These are phyloP conservation scores for Zootoca vivipara DNA, from an alignment of 2,113 vertebrate genomes.

Conservation along the genomic window DNA sequence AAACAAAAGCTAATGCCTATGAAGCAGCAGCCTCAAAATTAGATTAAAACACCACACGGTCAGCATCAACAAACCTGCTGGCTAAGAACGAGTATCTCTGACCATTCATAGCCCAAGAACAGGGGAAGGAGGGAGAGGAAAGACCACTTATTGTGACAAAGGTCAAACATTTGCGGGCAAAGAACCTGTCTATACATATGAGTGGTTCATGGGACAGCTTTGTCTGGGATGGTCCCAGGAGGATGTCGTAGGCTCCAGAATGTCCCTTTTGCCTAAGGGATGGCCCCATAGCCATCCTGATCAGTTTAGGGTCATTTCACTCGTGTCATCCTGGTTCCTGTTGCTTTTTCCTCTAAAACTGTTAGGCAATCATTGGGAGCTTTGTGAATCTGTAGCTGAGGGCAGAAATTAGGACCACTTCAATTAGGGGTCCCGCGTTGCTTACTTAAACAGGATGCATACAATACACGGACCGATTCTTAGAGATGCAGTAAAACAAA, in stretches of 20 bases:
- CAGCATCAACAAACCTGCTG: slow-evolving; percentile 46
- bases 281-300: slow-evolving; percentile 65
- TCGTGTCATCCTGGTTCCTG: slow-evolving; percentile 69
- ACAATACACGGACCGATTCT: slow-evolving; percentile 37
- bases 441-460: slow-evolving; percentile 64
- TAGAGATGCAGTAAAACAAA: slow-evolving; percentile 26
- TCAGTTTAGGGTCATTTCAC: slow-evolving; percentile 73
- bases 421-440: slow-evolving; percentile 7
- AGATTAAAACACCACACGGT: neutral
- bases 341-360: slow-evolving; percentile 66
- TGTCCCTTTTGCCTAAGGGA: slow-evolving; percentile 73
- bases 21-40: neutral
- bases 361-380: slow-evolving; percentile 50
- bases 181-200: slow-evolving; percentile 63
- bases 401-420: slow-evolving; percentile 54
- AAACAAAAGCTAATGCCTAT: neutral
- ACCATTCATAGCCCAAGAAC: slow-evolving; percentile 56
- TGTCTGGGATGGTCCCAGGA: slow-evolving; percentile 67
- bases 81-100: slow-evolving; percentile 50
- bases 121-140: slow-evolving; percentile 63
- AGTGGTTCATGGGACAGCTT: slow-evolving; percentile 64
- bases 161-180: slow-evolving; percentile 78
- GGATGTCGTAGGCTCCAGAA: slow-evolving; percentile 76
- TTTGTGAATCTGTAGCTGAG: slow-evolving; percentile 44
- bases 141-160: slow-evolving; percentile 74